Base-by-base conservation (phyloP, 2,888 invertebrate genomes). In the Latrodectus elegans region DNA sequence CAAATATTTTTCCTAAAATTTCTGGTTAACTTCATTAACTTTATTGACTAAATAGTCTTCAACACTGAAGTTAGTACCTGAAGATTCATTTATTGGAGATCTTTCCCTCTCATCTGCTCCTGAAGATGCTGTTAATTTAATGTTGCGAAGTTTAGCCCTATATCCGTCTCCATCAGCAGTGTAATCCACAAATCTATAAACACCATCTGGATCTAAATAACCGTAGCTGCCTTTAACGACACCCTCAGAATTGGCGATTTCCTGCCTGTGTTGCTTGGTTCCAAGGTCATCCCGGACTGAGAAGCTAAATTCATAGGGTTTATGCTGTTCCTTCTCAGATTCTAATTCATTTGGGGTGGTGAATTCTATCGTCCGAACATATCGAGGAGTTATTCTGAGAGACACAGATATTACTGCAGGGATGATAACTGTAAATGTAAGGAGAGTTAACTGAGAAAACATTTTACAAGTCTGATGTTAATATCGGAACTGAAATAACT, bases 111-210 rank as follows among this genome's bases (percentile, higher is more conserved):
- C n/a, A n/a, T n/a, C n/a, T 0, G n/a, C 11, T 6, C 0, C 38
- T 12, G 51, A 14, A 22, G 78, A 71, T n/a, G 26, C 55, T n/a
- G 26, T 38, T n/a, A 78, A 26, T n/a, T 38, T 26, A 11, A 70
- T 55, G 14, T 55, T 8, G 4, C 64, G 49, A 10, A 49, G 49
- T 10, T 64, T 60, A 4, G 72, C 72, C 51, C 80, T 22, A 49
- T 80, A 80, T 15, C 72, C 72, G 17, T 51, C 64, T 17, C 49
- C 22, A 15, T 80, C 71, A 1, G 80, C 64, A 4, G 60, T 64
- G 64, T 65, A 72, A 14, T 80, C 72, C 17, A 80, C 79, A 22
- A 71, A 64, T 49, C 71, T 80, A 64, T 80, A 80, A n/a, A 80
- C 51, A 60, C 72, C 80, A 0, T 17, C 72, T 14, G 52, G 60